phyloP scores from a whole-genome alignment of 2,113 vertebrate species.

The Myrmecophaga tridactyla region DNA sequence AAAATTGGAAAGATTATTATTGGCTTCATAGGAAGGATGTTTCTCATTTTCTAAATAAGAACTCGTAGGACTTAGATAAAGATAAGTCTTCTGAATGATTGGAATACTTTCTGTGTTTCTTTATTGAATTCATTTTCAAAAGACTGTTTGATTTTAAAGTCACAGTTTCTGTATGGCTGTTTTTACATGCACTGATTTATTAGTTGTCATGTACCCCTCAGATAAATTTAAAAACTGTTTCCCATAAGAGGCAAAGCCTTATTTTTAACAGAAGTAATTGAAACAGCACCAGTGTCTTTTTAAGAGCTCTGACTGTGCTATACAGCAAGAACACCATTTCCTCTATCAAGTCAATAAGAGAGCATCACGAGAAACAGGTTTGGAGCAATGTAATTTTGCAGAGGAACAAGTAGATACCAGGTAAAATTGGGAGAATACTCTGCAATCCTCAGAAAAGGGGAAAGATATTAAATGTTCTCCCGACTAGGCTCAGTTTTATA shows the following conservation, averaged over 20 bases:
- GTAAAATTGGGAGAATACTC: background rate
- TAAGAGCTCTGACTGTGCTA: background rate
- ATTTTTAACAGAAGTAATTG: constrained; percentile 74
- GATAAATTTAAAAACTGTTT: constrained; percentile 61
- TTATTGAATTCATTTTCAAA: constrained; percentile 68
- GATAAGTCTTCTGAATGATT: constrained; percentile 39
- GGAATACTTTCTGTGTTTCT: constrained; percentile 19
- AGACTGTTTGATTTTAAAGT: constrained; percentile 59
- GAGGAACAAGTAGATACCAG: constrained; percentile 34
- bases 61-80: constrained; percentile 25
- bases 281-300: constrained; percentile 59
- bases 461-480: background rate
- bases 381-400: constrained; percentile 18
- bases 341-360: constrained; percentile 39
- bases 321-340: constrained; percentile 42
- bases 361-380: constrained; percentile 40
- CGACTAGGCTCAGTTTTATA: background rate
- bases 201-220: constrained; percentile 24
- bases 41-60: constrained; percentile 59
- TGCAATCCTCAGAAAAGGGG: background rate
- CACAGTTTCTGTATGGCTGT: constrained; percentile 45
- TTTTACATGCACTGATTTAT: constrained; percentile 56
- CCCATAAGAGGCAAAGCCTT: constrained; percentile 47
- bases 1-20: constrained; percentile 46
- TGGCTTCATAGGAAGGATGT: constrained; percentile 37